Evolutionary conservation across 2,888 invertebrate genomes (phyloP).

Genomic region (Neoitamus cyanurus): DNA sequence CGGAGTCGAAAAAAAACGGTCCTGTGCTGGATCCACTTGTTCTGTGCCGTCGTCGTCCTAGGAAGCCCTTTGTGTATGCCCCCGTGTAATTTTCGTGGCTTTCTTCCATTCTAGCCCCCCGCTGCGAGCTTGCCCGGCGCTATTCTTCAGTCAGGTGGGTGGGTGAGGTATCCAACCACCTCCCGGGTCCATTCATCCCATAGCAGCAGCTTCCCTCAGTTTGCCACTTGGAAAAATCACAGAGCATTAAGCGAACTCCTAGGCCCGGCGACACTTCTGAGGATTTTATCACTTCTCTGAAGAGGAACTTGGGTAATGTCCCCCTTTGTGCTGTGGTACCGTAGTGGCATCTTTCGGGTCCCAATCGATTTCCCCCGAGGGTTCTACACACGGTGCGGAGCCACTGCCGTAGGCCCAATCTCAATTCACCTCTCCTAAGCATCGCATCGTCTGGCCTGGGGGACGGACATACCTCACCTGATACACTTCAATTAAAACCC

Average conservation of each 20-base stretch:
- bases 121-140: background rate
- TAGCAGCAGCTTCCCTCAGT: background rate
- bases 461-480: background rate
- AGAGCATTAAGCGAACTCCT: background rate
- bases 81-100: conserved; percentile 41
- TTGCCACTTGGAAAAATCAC: conserved; percentile 25
- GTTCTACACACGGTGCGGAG: background rate
- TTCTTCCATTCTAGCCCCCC: background rate
- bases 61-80: conserved; percentile 39
- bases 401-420: background rate
- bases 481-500: background rate
- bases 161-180: background rate
- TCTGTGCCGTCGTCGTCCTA: conserved; percentile 5
- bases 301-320: background rate
- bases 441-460: background rate
- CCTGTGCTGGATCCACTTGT: conserved; percentile 42
- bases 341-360: background rate
- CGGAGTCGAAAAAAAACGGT: conserved; percentile 28
- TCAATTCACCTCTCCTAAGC: too few species aligned
- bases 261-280: background rate
- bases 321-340: background rate
- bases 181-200: conserved; percentile 37
- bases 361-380: background rate
- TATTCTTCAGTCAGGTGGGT: background rate
- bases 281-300: background rate